Percentiles rank a stretch among this genome's conserved stretches.
phyloP scores from a whole-genome alignment of 1,140 invertebrate species.

The Tetramorium alpestre region DNA sequence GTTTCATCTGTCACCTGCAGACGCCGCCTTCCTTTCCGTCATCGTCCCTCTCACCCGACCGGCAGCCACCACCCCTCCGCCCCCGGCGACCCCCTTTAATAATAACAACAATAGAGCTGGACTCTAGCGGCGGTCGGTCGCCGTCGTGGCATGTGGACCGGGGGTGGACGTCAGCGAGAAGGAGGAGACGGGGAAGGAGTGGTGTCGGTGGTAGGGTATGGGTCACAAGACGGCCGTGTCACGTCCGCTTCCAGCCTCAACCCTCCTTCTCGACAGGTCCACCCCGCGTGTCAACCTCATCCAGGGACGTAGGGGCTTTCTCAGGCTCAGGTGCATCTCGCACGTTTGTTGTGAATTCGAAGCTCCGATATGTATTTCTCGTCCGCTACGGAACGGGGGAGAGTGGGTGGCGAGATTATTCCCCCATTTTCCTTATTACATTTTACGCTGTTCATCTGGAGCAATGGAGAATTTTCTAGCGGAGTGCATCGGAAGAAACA shows the following conservation, averaged over 20 bases:
- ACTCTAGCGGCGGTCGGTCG: slow-evolving; percentile 80
- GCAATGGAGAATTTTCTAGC: neutral
- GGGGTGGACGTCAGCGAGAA: slow-evolving; percentile 65
- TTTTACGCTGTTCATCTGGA: neutral
- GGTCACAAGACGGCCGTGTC: slow-evolving; percentile 84
- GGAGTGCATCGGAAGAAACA: neutral
- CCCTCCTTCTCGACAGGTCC: slow-evolving; percentile 79
- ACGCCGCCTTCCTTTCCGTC: slow-evolving; percentile 86
- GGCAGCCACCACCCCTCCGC: slow-evolving; percentile 54
- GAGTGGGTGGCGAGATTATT: neutral
- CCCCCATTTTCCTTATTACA: too few relatives aligned
- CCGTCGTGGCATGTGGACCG: slow-evolving; percentile 77
- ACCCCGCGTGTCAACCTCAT: slow-evolving; percentile 78
- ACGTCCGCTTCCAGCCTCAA: slow-evolving; percentile 83
- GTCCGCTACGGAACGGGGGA: neutral
- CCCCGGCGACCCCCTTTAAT: slow-evolving; percentile 80
- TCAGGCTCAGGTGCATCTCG: slow-evolving; percentile 61
- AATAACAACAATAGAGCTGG: slow-evolving; percentile 85
- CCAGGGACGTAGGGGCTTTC: slow-evolving; percentile 70
- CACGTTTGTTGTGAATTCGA: slow-evolving; percentile 22
- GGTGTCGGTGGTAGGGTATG: slow-evolving; percentile 74
- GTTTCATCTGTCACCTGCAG: slow-evolving; percentile 86
- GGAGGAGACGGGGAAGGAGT: slow-evolving; percentile 66
- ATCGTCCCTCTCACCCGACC: slow-evolving; percentile 80
- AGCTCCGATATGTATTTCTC: neutral